Percentiles rank a stretch among this genome's conserved stretches.
Evolutionary conservation across 23 tunicate species (phyloP).

Genomic region (Styela plicata): DNA sequence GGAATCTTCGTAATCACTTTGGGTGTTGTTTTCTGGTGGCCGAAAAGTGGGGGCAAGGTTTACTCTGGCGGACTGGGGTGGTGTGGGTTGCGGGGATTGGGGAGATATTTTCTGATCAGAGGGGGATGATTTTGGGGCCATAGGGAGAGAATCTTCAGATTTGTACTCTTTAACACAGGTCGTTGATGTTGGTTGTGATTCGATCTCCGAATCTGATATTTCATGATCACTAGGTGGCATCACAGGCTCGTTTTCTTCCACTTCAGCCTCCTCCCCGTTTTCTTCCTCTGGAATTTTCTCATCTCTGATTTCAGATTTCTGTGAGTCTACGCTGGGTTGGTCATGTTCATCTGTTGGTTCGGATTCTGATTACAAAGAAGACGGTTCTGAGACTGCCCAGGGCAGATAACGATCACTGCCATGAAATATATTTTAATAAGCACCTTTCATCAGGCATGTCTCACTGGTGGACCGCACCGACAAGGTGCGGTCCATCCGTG

Average conservation of each 20-base stretch:
- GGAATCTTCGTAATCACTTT: not conserved
- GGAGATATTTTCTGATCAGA: not conserved
- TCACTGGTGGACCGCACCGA: too few relatives aligned
- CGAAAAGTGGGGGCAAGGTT: not conserved
- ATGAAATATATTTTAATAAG: too few relatives aligned
- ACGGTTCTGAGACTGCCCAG: too few relatives aligned
- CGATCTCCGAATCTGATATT: not conserved
- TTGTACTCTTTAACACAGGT: not conserved
- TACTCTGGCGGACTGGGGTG: not conserved
- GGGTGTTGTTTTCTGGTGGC: not conserved
- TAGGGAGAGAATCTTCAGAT: not conserved
- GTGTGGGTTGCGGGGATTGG: not conserved
- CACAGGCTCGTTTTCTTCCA: not conserved
- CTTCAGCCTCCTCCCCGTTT: not conserved
- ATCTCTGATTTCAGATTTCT: too few relatives aligned
- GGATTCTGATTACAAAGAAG: too few relatives aligned
- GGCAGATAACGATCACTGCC: too few relatives aligned
- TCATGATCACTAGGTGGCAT: slow-evolving; percentile 1
- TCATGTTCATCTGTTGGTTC: too few relatives aligned
- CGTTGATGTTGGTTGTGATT: not conserved
- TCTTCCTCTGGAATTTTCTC: too few relatives aligned
- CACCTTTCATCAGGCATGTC: too few relatives aligned
- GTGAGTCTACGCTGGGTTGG: too few relatives aligned
- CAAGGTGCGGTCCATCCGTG: too few relatives aligned
- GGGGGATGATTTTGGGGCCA: not conserved